Evolutionary conservation across 23 tunicate genomes (phyloP).

Genomic region (Pegea sp.): DNA sequence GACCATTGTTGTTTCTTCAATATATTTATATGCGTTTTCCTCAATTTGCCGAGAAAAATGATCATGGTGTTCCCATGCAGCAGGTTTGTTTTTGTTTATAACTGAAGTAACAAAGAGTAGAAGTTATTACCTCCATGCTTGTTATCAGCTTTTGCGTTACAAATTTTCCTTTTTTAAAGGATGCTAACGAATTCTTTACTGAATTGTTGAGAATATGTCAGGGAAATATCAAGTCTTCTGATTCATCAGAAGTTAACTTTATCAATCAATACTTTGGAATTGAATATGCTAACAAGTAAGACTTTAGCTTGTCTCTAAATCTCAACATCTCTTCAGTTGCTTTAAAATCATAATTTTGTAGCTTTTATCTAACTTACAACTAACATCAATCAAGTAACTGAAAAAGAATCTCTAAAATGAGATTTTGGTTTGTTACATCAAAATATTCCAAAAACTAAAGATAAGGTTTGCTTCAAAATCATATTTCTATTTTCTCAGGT

Average conservation of each 20-base stretch:
- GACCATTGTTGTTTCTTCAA: slow-evolving; percentile 62
- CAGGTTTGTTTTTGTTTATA: slow-evolving; percentile 20
- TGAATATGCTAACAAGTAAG: slow-evolving; percentile 47
- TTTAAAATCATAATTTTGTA: too few relatives aligned
- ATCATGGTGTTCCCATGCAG: slow-evolving; percentile 77
- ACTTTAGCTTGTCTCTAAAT: too few relatives aligned
- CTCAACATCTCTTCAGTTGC: too few relatives aligned
- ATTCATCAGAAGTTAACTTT: slow-evolving; percentile 8
- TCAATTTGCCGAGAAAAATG: slow-evolving; percentile 71
- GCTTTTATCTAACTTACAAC: too few relatives aligned
- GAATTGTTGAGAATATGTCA: slow-evolving; percentile 80
- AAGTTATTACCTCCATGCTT: slow-evolving; percentile 1
- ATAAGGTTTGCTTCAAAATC: too few relatives aligned
- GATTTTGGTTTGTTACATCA: too few relatives aligned
- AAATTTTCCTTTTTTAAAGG: slow-evolving; percentile 10
- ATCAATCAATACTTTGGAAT: slow-evolving; percentile 77
- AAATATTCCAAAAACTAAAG: too few relatives aligned
- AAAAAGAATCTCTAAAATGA: too few relatives aligned
- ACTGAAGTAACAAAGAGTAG: background rate
- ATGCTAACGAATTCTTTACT: slow-evolving; percentile 87
- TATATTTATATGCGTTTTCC: slow-evolving; percentile 59
- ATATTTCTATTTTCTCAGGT: slow-evolving; percentile 2
- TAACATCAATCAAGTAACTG: too few relatives aligned
- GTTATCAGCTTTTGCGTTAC: background rate
- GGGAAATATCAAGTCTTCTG: slow-evolving; percentile 16